A percentile compares a stretch with the other conserved stretches of the same genome.
Conservation (phyloP, 2,888 invertebrate species). For the Neoscelio sp. region DNA sequence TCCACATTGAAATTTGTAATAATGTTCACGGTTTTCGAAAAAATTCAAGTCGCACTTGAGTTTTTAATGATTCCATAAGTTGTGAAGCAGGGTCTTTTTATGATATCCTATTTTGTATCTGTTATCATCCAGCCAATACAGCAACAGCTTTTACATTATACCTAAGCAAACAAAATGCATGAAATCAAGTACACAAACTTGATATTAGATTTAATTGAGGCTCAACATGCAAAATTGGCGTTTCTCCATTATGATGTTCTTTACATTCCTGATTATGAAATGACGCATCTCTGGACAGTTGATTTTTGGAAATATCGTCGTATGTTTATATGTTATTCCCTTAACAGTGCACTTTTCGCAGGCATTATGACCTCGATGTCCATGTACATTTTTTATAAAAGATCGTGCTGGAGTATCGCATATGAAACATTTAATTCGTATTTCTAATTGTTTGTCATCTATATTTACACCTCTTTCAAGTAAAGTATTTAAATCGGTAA, state of each 20-base stretch:
- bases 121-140: slow-evolving; percentile 9
- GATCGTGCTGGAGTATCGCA: slow-evolving; percentile 60
- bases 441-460: slow-evolving; percentile 21
- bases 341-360: slow-evolving; percentile 61
- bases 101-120: slow-evolving; percentile 1
- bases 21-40: slow-evolving; percentile 5
- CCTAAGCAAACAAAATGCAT: slow-evolving; percentile 15
- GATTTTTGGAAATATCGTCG: too few species aligned
- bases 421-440: slow-evolving; percentile 55
- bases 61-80: slow-evolving; percentile 2
- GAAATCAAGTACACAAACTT: slow-evolving; percentile 4
- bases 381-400: slow-evolving; percentile 60
- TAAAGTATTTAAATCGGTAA: slow-evolving; percentile 49
- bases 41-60: not conserved
- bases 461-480: slow-evolving; percentile 26
- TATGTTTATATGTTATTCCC: too few species aligned
- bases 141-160: slow-evolving; percentile 1
- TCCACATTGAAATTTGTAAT: too few species aligned
- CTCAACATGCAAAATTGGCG: slow-evolving; percentile 31
- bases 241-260: slow-evolving; percentile 34
- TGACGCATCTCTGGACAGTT: slow-evolving; percentile 33
- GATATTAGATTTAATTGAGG: not conserved
- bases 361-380: slow-evolving; percentile 59
- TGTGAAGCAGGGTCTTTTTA: too few species aligned
- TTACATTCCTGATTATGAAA: slow-evolving; percentile 37